These are phyloP conservation scores for Hypotaenidia okinawae DNA, from an alignment of 2,797 vertebrate genomes.

Conservation along the genomic window DNA sequence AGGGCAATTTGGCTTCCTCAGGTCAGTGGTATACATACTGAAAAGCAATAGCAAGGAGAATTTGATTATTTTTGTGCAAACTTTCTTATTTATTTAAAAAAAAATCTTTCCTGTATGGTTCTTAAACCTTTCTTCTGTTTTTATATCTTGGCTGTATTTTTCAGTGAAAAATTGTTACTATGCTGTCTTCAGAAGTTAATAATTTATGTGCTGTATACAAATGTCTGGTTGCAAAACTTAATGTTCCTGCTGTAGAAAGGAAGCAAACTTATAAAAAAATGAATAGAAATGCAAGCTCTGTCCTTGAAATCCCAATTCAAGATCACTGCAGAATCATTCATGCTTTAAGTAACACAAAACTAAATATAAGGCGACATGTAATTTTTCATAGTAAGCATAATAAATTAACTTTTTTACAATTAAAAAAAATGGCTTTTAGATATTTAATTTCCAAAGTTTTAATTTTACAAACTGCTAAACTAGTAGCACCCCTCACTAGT, in stretches of 20 bases:
- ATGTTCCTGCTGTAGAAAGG: constrained; percentile 29
- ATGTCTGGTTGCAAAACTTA: constrained; percentile 2
- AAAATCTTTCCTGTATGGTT: background rate
- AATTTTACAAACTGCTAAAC: background rate
- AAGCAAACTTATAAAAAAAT: constrained; percentile 39
- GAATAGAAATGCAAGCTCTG: constrained; percentile 45
- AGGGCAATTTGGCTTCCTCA: constrained; percentile 48
- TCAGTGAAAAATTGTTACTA: background rate
- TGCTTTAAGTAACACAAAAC: constrained; percentile 58
- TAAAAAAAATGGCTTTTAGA: background rate
- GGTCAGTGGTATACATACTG: background rate
- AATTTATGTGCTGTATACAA: constrained; percentile 35
- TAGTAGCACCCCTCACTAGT: background rate
- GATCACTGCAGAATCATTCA: constrained; percentile 43
- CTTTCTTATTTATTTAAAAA: background rate
- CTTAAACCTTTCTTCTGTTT: background rate
- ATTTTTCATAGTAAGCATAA: constrained; percentile 54
- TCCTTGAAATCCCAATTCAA: constrained; percentile 51
- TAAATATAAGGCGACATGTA: constrained; percentile 29
- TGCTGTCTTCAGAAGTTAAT: constrained; percentile 32
- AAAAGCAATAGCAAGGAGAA: background rate
- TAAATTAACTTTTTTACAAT: constrained; percentile 26
- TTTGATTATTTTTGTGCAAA: background rate
- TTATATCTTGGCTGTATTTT: background rate
- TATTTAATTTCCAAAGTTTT: background rate